phyloP scores from a whole-genome alignment of 37 sponge, comb jelly and placozoan genomes.

The Aplysina aerophoba region DNA sequence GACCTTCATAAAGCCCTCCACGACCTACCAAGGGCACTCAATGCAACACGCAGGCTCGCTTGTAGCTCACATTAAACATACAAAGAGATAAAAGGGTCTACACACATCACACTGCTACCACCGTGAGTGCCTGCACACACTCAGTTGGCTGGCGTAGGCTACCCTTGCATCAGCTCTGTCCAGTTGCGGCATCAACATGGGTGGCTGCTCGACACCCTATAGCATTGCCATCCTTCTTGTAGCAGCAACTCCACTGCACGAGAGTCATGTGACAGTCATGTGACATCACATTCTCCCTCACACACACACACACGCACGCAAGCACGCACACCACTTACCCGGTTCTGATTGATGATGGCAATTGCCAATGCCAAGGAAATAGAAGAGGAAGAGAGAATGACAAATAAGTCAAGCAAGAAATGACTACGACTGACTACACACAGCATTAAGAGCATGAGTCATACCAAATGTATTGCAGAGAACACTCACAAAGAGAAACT shows the following conservation, averaged over 20 bases:
- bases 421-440: too few species aligned
- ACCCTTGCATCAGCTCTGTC: constrained; percentile 4
- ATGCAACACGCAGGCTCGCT: too few species aligned
- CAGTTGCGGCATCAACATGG: constrained; percentile 8
- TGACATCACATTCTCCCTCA: background rate
- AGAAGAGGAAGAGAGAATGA: background rate
- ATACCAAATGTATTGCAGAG: background rate
- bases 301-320: background rate
- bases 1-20: too few species aligned
- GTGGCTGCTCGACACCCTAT: constrained; percentile 52
- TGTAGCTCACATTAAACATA: too few species aligned
- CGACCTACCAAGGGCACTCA: too few species aligned
- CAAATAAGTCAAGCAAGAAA: background rate
- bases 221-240: constrained; percentile 46
- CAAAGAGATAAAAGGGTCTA: too few species aligned
- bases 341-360: background rate
- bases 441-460: too few species aligned
- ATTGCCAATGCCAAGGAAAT: background rate
- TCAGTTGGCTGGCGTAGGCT: too few species aligned
- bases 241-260: constrained; percentile 73
- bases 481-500: constrained; percentile 24
- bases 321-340: constrained; percentile 14
- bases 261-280: background rate
- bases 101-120: too few species aligned
- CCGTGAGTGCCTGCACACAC: background rate